A percentile compares a stretch with the other conserved stretches of the same genome.
These are phyloP conservation scores for Amyelois transitella DNA, from an alignment of 1,140 invertebrate genomes.

Conservation along the genomic window DNA sequence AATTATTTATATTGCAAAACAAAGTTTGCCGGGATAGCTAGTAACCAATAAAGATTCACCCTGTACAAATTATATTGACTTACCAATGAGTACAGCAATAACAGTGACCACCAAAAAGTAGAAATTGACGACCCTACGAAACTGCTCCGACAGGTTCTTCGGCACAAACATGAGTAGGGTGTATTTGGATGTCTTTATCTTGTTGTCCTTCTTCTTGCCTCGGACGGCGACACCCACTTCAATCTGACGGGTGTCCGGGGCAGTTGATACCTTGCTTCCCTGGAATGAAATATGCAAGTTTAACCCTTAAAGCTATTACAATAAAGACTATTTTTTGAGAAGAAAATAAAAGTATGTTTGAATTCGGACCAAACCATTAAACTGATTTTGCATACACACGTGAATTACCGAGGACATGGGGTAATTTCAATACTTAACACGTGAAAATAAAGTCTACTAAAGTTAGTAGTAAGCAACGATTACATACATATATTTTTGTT, in stretches of 20 bases:
- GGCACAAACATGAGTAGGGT: constrained; percentile 87
- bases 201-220: constrained; percentile 74
- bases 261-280: constrained; percentile 76
- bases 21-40: too few species aligned
- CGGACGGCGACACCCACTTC: constrained; percentile 71
- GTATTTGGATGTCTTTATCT: constrained; percentile 83
- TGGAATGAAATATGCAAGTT: constrained; percentile 23
- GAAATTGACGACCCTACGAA: constrained; percentile 88
- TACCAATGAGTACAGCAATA: constrained; percentile 79
- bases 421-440: too few species aligned
- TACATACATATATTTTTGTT: too few species aligned
- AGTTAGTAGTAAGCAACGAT: too few species aligned
- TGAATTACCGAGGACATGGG: too few species aligned
- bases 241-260: constrained; percentile 74
- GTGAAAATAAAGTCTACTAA: too few species aligned
- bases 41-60: too few species aligned
- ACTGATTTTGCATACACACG: too few species aligned
- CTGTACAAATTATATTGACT: constrained; percentile 35
- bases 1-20: too few species aligned
- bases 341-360: too few species aligned
- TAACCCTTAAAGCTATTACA: neutral
- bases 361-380: too few species aligned
- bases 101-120: constrained; percentile 86
- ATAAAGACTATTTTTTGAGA: too few species aligned
- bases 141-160: constrained; percentile 85